Base-by-base conservation (phyloP, 2,113 vertebrate genomes). In the Pyxicephalus adspersus region DNA sequence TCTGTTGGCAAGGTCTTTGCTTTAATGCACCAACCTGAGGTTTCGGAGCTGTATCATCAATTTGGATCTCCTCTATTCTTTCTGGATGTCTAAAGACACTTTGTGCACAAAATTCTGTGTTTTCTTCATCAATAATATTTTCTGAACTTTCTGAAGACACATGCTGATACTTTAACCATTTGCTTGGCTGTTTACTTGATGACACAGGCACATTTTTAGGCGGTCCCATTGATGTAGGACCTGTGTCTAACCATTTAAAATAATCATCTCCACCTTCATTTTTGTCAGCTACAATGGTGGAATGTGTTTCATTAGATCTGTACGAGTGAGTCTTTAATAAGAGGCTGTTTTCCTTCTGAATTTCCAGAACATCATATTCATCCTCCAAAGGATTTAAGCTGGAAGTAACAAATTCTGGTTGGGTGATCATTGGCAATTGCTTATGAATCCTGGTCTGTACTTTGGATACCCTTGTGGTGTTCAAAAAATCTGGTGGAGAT, bases 141-240 rank as follows among this genome's bases (percentile, higher is more conserved):
- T 86, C 28, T 84, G 51, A 52, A 72, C 83, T 83, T 54, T 82
- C 0, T 1, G 0, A 83, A 75, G 70, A 19, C 0, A 4, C 72
- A 75, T 80, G 90, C 81, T 92, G 89, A 52, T 92, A 94, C 83
- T 92, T 93, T 29, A 91, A 81, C 93, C 93, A 94, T 85, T 92
- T 94, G 90, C 92, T 94, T 86, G 84, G 83, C 86, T 79, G 81
- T 0, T 6, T 26, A n/a, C 81, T 85, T 25, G 83, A 25, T 80
- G 83, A 13, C 16, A 3, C 18, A 2, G 67, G 54, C 68, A 57
- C 4, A 18, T 84, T 70, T 23, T 0, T 6, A 6, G 71, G 52
- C 25, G n/a, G 58, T 22, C 34, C 1, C 0, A 50, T 34, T 57
- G 8, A 5, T n/a, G n/a, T 57, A 3, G 18, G 6, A 22, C 55